Conservation (phyloP, 2,113 vertebrate genomes). For the Tonatia bakeri region DNA sequence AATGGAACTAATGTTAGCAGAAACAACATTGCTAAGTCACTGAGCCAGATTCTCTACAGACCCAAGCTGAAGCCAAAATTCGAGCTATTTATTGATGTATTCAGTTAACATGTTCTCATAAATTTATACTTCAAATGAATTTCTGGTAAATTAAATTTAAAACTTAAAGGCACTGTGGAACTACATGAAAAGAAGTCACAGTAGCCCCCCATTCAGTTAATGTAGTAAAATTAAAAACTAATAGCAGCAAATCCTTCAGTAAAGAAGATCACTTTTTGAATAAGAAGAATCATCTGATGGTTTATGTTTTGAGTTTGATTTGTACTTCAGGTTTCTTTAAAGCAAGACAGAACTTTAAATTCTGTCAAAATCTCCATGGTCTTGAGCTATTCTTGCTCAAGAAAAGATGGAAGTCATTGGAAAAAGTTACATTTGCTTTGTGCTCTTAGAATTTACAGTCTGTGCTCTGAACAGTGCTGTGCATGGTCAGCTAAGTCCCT, state of each 20-base stretch:
- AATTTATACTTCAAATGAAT: background rate
- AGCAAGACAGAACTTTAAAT: background rate
- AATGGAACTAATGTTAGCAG: background rate
- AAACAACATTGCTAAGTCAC: background rate
- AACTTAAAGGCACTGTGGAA: background rate
- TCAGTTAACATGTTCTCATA: background rate
- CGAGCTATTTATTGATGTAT: background rate
- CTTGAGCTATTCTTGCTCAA: background rate
- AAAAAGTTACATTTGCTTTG: background rate
- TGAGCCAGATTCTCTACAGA: background rate
- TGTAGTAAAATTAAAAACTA: background rate
- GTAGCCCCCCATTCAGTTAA: background rate
- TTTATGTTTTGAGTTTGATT: background rate
- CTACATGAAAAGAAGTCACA: background rate
- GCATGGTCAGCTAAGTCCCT: background rate
- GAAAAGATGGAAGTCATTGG: background rate
- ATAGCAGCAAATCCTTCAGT: background rate
- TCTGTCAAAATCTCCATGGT: background rate
- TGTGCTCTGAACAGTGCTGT: background rate
- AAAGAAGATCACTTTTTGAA: background rate
- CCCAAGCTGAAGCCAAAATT: background rate
- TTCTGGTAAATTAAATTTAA: background rate
- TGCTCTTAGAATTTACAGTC: background rate
- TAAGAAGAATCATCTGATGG: background rate
- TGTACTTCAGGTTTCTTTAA: background rate